Base-by-base conservation (phyloP, 2,797 vertebrate species). In the Pelobates cultripes region DNA sequence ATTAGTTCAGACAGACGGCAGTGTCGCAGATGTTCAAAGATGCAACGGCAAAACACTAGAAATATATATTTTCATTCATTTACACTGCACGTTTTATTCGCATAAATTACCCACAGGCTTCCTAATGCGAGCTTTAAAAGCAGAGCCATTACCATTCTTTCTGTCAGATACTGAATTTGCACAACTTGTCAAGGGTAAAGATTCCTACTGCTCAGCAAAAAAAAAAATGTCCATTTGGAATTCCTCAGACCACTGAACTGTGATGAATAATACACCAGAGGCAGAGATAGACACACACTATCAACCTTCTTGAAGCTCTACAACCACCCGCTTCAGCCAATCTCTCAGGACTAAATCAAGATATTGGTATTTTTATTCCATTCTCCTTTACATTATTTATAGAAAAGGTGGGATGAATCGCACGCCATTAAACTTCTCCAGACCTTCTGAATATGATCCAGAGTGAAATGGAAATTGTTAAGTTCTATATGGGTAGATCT, bases 201-300 rank as follows among this genome's bases (percentile, higher is more conserved):
- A 70, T 66, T 81, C 68, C 55, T 43, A 57, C 28, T 70, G 67
- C 79, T 75, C 79, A 81, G 79, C 79, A 76, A 75, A 75, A 63
- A 64, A 57, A 4, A 67, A 71, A 68, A 5, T 15, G 6, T 17
- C 12, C 69, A 76, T 44, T 41, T 71, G 75, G 41, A 66, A 55
- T 12, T 64, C 45, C 70, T 57, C 74, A 81, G 51, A 51, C 73
- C 57, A 81, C 41, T 66, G 68, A 81, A 70, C 80, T 75, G 74
- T 53, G 68, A 40, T 4, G 55, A 57, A 15, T 66, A 51, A 81
- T 75, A 73, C 70, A 70, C 75, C 53, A 57, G 55, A 12, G 42
- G 63, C 57, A 81, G 47, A 47, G 53, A 61, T 68, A 42, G 13
- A 55, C n/a, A 47, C 66, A 63, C 53, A 60, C 61, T 40, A 70